Conservation (phyloP, 2,113 vertebrate genomes). For the Plectropomus leopardus region DNA sequence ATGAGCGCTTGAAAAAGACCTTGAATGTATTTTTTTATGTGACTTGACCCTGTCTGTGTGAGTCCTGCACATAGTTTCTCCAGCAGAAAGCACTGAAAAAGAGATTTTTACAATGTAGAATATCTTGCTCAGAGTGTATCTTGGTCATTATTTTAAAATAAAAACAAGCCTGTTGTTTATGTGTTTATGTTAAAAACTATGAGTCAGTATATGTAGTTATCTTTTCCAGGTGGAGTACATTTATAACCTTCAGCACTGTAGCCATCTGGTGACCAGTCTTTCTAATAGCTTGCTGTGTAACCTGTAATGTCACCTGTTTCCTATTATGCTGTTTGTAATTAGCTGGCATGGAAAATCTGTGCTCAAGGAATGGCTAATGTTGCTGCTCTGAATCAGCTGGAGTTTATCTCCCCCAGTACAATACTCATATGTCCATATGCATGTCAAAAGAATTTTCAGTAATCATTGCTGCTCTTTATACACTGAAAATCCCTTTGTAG, state of each 20-base stretch:
- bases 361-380: background rate
- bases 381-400: background rate
- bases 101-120: background rate
- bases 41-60: no score
- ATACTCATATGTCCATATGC: background rate
- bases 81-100: background rate
- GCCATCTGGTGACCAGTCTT: constrained; percentile 23
- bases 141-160: background rate
- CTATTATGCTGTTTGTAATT: background rate
- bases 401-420: no score
- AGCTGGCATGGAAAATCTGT: background rate
- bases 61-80: background rate
- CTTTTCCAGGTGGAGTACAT: background rate
- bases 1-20: no score
- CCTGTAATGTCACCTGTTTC: constrained; percentile 10
- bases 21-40: no score
- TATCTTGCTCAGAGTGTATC: background rate
- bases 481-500: no score
- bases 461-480: no score
- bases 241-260: background rate
- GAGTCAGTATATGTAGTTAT: no score
- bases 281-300: background rate
- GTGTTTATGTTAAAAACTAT: no score
- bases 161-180: no score
- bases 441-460: no score